Base-by-base conservation (phyloP, 2,888 invertebrate species). In the Yponomeuta cagnagella region DNA sequence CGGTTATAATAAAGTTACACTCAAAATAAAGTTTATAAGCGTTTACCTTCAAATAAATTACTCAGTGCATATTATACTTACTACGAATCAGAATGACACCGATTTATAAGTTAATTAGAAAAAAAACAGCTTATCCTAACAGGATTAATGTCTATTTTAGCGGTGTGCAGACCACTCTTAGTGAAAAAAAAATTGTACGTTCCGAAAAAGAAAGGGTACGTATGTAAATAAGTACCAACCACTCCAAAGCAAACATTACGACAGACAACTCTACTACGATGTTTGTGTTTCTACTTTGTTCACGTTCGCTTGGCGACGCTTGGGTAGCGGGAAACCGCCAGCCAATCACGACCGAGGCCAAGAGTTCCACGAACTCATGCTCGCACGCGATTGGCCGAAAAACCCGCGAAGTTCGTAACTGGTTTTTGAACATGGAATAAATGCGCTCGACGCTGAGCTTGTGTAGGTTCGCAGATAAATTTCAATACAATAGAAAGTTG, bases 281-380 rank as follows among this genome's bases (percentile, higher is more conserved):
- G 70, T 70, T 70, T 70, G 63, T 63, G 31, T 37, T 63, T 63
- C 33, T 70, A 70, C 64, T 70, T 67, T 63, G 72, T 71, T 31
- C 71, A 63, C 71, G 69, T 69, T 70, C 69, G 74, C 74, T 72
- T 71, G 68, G 74, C 72, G 73, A 72, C 72, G 70, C 64, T 64
- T 43, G 48, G 30, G 43, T 67, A 70, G 71, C 68, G 63, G 70
- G 70, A 68, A 71, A 71, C 15, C 70, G 69, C 72, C 71, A 76
- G 73, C 87, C 84, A 84, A 88, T 88, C 79, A 81, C 78, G 72
- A 75, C 77, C 81, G 85, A 88, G 83, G 87, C 83, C 82, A 84
- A 85, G 76, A 83, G 88, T 88, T 89, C 86, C 82, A 81, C 86
- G 90, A 89, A 89, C 89, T 81, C 82, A 76, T 63, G 70, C 71